Percentiles rank a stretch among this genome's conserved stretches.
Evolutionary conservation across 2,888 invertebrate species (phyloP).

Genomic region (Athripsodes cinereus): DNA sequence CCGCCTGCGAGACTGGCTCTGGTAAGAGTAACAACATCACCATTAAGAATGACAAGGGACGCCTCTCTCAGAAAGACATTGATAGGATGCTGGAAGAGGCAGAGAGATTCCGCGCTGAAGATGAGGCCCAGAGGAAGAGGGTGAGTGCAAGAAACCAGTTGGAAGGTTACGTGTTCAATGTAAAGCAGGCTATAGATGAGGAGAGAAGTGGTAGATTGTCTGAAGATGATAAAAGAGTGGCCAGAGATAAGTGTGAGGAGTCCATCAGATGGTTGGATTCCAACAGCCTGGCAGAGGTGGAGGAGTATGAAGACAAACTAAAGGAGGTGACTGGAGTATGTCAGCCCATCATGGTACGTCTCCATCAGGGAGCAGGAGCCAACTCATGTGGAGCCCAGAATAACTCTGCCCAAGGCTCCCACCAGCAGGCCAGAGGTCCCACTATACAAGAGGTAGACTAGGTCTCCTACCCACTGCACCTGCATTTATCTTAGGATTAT

Average conservation of each 20-base stretch:
- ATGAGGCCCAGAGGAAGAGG: constrained; percentile 61
- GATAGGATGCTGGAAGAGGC: constrained; percentile 73
- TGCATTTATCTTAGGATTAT: no score
- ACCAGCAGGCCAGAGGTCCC: constrained; percentile 31
- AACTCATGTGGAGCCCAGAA: not conserved
- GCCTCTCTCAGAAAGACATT: constrained; percentile 75
- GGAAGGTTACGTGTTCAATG: constrained; percentile 63
- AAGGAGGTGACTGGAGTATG: constrained; percentile 55
- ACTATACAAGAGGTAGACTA: constrained; percentile 40
- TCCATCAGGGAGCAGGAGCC: not conserved
- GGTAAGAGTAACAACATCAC: constrained; percentile 69
- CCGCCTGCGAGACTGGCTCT: constrained; percentile 64
- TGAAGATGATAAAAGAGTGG: constrained; percentile 55
- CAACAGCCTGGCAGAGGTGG: constrained; percentile 59
- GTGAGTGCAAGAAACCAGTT: constrained; percentile 65
- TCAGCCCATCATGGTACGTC: constrained; percentile 47
- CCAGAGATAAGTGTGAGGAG: constrained; percentile 50
- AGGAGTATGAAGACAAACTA: constrained; percentile 56
- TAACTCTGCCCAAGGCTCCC: not conserved
- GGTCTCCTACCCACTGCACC: no score
- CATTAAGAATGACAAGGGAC: constrained; percentile 77
- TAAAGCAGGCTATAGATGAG: constrained; percentile 62
- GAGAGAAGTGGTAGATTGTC: constrained; percentile 54
- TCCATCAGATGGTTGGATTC: constrained; percentile 65
- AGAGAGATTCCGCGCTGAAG: constrained; percentile 66